Base-by-base conservation (phyloP, 2,113 vertebrate species). In the Pseudopodoces humilis region DNA sequence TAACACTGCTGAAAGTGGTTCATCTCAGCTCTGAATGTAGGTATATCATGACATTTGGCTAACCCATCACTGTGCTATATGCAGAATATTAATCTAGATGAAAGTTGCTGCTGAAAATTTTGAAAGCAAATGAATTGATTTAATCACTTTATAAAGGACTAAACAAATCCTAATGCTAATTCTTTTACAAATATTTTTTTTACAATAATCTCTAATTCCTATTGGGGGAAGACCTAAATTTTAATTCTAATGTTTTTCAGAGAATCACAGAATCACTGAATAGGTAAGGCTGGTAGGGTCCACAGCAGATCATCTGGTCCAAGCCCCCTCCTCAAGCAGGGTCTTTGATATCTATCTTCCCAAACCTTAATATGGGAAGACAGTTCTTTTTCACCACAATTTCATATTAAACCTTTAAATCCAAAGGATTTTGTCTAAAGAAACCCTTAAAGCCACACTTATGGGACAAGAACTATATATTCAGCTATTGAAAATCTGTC, bases 171-270 rank as follows among this genome's bases (percentile, higher is more conserved):
- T 39, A 77, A 81, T 64, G 13, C 1, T 39, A 68, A 33, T 41
- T 55, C 0, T 63, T 80, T 68, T 4, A 18, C 20, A 71, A 69
- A 35, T 31, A 11, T 55, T 20, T 43, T 8, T 39, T 39, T 39
- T 39, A 39, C 67, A 69, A 63, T 46, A 31, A 35, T 41, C 1
- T 88, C 28, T 79, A 43, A 68, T 58, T 79, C 13, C 14, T 83
- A 27, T 19, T 0, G 2, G 14, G 20, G 6, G 6, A 4, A 19
- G 56, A 35, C 0, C 5, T 25, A 24, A 4, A 28, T 47, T 75
- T 76, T 39, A 58, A 63, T 75, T 39, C 19, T 60, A 19, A 37
- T 37, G 0, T 59, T 62, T 65, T 13, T 47, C 27, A 25, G 13
- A 52, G 18, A 43, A 62, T 62, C 22, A 23, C 15, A 65, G 30